Conservation (phyloP, 1,140 invertebrate species). For the Lepidostoma basale region DNA sequence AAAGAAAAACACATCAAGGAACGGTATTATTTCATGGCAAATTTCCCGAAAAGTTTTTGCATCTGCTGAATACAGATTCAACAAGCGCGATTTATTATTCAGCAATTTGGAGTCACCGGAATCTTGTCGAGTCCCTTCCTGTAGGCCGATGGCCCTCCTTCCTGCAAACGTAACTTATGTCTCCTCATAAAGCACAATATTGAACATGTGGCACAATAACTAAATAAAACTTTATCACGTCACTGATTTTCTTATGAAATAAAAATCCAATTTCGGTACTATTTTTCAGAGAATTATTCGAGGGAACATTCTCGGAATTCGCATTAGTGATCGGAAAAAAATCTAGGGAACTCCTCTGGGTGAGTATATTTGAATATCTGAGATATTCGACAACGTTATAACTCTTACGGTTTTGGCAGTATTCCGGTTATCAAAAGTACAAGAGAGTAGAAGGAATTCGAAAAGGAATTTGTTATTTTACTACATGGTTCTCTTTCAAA, state of each 20-base stretch:
- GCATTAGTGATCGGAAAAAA: background rate
- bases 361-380: constrained; percentile 2
- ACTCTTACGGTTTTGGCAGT: too few relatives aligned
- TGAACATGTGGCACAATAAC: constrained; percentile 3
- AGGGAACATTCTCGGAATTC: background rate
- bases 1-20: too few relatives aligned
- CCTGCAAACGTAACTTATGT: background rate
- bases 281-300: background rate
- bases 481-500: too few relatives aligned
- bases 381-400: too few relatives aligned
- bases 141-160: background rate
- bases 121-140: background rate
- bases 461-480: too few relatives aligned
- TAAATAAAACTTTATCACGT: constrained; percentile 20
- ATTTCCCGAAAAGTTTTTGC: too few relatives aligned
- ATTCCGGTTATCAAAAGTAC: too few relatives aligned
- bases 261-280: background rate
- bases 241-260: constrained; percentile 6
- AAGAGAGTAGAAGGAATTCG: too few relatives aligned
- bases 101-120: background rate
- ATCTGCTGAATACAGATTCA: too few relatives aligned
- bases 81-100: background rate
- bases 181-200: constrained; percentile 14
- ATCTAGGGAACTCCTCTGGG: background rate
- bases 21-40: too few relatives aligned